Conservation (phyloP, 2,888 invertebrate species). For the Phymatocera aterrima region DNA sequence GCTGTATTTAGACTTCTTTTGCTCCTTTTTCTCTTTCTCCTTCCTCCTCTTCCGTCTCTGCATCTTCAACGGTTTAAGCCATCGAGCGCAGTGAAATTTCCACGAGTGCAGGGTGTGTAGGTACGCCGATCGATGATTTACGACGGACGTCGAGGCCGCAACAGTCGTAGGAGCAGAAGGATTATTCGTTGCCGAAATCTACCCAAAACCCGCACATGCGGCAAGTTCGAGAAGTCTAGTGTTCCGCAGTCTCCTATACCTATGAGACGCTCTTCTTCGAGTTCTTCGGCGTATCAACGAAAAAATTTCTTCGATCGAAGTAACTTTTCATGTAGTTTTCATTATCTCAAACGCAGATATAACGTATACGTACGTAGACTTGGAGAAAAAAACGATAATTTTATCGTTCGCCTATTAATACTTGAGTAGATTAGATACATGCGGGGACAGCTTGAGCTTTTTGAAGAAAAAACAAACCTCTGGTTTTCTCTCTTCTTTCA, state of each 20-base stretch:
- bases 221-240: too few species aligned
- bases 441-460: too few species aligned
- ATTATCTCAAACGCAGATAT: slow-evolving; percentile 9
- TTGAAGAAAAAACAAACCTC: too few species aligned
- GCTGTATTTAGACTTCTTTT: neutral
- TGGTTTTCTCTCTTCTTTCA: too few species aligned
- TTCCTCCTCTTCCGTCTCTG: too few species aligned
- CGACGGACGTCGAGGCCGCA: neutral
- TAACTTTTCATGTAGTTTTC: neutral
- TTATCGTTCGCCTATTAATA: slow-evolving; percentile 1
- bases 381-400: neutral
- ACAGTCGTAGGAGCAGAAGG: too few species aligned
- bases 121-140: too few species aligned
- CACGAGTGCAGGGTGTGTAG: too few species aligned
- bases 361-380: too few species aligned
- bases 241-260: too few species aligned
- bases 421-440: too few species aligned
- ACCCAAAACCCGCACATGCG: neutral
- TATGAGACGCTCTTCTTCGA: neutral
- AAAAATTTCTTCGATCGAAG: neutral
- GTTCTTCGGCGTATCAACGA: neutral
- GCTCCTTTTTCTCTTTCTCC: neutral
- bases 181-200: neutral
- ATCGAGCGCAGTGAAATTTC: neutral
- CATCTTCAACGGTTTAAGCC: too few species aligned